Percentiles rank a stretch among this genome's conserved stretches.
phyloP scores from a whole-genome alignment of 2,888 invertebrate species.

The Oeneis ivallda region DNA sequence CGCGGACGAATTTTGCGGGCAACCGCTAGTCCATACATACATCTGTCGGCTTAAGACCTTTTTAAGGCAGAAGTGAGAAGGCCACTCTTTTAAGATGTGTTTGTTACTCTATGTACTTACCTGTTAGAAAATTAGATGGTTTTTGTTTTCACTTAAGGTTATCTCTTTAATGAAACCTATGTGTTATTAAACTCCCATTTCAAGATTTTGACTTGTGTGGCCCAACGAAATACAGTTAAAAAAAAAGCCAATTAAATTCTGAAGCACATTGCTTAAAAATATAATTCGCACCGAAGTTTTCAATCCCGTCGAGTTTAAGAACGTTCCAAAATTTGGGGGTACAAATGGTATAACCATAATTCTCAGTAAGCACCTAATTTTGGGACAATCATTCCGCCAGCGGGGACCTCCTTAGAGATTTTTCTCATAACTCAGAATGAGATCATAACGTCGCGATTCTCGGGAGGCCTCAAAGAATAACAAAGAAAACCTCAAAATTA shows the following conservation, averaged over 20 bases:
- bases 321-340: constrained; percentile 5
- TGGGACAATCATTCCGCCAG: constrained; percentile 70
- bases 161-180: too few species aligned
- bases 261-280: background rate
- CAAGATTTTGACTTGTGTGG: too few species aligned
- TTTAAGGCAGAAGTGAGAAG: too few species aligned
- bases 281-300: background rate
- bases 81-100: background rate
- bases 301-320: background rate
- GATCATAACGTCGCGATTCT: constrained; percentile 78
- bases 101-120: background rate
- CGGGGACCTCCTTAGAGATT: constrained; percentile 73
- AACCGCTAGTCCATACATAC: too few species aligned
- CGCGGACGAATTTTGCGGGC: too few species aligned
- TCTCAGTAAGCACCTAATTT: constrained; percentile 68
- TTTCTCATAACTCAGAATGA: constrained; percentile 80
- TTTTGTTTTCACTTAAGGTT: too few species aligned
- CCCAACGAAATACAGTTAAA: background rate
- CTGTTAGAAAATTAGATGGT: too few species aligned
- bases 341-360: constrained; percentile 41
- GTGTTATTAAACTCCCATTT: too few species aligned
- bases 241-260: too few species aligned
- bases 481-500: constrained; percentile 79
- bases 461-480: constrained; percentile 75
- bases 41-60: too few species aligned